A percentile compares a stretch with the other conserved stretches of the same genome.
These are phyloP conservation scores for Melanotaenia pygmaea DNA, from an alignment of 2,797 vertebrate species.

Conservation along the genomic window DNA sequence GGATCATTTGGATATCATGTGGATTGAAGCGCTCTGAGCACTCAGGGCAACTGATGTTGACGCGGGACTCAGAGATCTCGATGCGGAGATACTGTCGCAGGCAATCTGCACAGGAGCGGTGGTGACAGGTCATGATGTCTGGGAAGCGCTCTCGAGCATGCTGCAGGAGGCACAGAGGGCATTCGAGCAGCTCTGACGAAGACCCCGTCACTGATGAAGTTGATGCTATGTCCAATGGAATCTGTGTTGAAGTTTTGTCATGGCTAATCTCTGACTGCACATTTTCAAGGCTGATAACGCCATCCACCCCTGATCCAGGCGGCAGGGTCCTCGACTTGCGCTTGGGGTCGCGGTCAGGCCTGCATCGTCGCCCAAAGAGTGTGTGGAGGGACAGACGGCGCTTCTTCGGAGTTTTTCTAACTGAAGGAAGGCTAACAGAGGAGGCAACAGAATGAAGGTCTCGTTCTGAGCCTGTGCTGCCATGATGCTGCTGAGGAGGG, in stretches of 20 bases:
- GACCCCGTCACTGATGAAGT: conserved; percentile 83
- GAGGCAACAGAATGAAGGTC: conserved; percentile 95
- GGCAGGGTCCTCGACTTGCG: conserved; percentile 85
- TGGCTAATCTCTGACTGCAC: conserved; percentile 89
- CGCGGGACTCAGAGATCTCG: conserved; percentile 96
- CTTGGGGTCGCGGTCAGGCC: conserved; percentile 77
- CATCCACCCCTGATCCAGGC: conserved; percentile 80
- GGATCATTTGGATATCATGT: conserved; percentile 95
- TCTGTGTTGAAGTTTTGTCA: conserved; percentile 86
- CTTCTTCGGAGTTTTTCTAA: conserved; percentile 95
- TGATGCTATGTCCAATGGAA: conserved; percentile 70
- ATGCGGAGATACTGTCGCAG: conserved; percentile 97
- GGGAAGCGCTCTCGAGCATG: conserved; percentile 95
- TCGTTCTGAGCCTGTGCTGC: conserved; percentile 90
- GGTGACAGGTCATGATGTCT: conserved; percentile 98
- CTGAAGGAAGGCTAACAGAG: conserved; percentile 92
- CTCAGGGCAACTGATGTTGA: conserved; percentile 98
- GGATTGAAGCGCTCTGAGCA: conserved; percentile 98
- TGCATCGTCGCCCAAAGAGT: conserved; percentile 85
- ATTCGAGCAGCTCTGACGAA: conserved; percentile 89
- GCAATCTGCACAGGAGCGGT: conserved; percentile 97
- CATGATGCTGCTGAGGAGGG: conserved; percentile 87
- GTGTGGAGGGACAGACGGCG: conserved; percentile 92
- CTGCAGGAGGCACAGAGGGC: conserved; percentile 94
- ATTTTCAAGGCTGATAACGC: conserved; percentile 88